phyloP scores from a whole-genome alignment of 2,113 vertebrate species.

The Daboia siamensis region DNA sequence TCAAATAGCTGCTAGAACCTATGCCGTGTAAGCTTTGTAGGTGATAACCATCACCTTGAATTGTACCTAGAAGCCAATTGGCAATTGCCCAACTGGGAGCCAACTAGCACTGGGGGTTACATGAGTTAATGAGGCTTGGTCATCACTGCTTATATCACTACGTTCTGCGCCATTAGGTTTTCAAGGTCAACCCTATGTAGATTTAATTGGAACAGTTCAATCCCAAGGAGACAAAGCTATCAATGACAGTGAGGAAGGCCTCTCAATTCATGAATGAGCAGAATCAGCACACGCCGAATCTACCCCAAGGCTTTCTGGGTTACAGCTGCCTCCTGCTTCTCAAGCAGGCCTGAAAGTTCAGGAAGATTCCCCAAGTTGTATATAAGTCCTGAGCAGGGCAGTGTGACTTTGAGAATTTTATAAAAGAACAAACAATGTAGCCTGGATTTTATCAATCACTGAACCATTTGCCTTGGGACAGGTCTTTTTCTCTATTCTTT shows the following conservation, averaged over 20 bases:
- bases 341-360: not conserved
- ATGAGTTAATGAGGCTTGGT: not conserved
- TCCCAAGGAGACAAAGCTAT: not conserved
- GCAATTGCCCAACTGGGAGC: not conserved
- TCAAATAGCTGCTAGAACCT: not conserved
- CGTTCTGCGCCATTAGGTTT: not conserved
- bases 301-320: not conserved
- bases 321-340: not conserved
- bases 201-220: not conserved
- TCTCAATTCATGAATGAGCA: not conserved
- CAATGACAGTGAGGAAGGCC: not conserved
- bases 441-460: not conserved
- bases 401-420: not conserved
- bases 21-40: not conserved
- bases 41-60: not conserved
- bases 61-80: not conserved
- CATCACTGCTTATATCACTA: not conserved
- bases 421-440: not conserved
- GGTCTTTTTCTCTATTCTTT: not conserved
- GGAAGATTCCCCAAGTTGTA: not conserved
- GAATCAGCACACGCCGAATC: not conserved
- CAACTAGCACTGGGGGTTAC: not conserved
- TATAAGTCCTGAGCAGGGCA: not conserved
- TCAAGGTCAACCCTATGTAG: not conserved
- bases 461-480: not conserved